Percentiles rank a stretch among this genome's conserved stretches.
These are phyloP conservation scores for Drosophila niveifrons DNA, from an alignment of 2,888 invertebrate species.

Conservation along the genomic window DNA sequence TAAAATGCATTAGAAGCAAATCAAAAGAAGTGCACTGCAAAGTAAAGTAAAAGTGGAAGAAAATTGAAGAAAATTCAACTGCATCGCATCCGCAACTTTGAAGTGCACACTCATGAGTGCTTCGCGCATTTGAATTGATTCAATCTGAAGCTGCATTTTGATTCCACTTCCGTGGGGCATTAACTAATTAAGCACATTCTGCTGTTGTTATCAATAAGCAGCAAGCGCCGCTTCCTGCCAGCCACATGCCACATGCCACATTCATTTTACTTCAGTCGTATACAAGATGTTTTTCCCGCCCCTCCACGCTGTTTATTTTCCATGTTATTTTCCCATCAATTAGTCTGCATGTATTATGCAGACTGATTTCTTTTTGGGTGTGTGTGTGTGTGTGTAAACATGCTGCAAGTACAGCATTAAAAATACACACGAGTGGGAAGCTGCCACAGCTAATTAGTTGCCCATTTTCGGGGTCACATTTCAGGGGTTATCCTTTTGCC, in stretches of 20 bases:
- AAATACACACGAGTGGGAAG: conserved; percentile 9
- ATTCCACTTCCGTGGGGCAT: conserved; percentile 49
- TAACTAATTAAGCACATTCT: conserved; percentile 49
- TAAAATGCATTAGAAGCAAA: conserved; percentile 41
- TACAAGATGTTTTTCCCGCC: conserved; percentile 40
- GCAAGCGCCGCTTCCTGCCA: conserved; percentile 43
- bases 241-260: conserved; percentile 50
- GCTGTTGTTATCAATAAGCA: conserved; percentile 49
- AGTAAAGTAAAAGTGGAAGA: not conserved
- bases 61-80: conserved; percentile 5
- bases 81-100: conserved; percentile 40
- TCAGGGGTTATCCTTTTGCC: conserved; percentile 22
- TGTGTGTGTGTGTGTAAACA: conserved; percentile 22
- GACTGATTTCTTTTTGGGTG: conserved; percentile 15
- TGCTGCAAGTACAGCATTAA: conserved; percentile 19
- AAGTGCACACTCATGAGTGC: conserved; percentile 41
- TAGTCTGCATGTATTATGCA: conserved; percentile 65
- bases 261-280: conserved; percentile 3
- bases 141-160: conserved; percentile 23
- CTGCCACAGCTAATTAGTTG: conserved; percentile 62
- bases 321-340: conserved; percentile 63
- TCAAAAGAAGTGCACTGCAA: conserved; percentile 1
- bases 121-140: conserved; percentile 31
- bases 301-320: conserved; percentile 36
- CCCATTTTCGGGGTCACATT: conserved; percentile 10